Conservation (phyloP, 2,113 vertebrate species). For the Arenaria interpres region DNA sequence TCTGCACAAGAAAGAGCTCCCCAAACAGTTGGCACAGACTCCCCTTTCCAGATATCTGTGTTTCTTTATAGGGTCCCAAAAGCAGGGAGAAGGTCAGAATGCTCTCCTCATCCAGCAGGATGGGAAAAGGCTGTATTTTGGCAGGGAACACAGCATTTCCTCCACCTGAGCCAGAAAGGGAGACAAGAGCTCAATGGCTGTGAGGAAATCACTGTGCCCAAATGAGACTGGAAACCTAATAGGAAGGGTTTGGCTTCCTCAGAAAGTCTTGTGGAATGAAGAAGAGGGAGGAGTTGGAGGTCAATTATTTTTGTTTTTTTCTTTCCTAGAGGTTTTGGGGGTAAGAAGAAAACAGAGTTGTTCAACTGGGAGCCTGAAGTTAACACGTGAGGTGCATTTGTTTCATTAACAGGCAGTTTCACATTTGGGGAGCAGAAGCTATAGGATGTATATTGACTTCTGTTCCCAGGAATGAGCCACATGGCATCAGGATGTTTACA, state of each 20-base stretch:
- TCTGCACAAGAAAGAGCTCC: neutral
- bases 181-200: neutral
- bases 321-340: neutral
- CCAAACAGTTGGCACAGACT: neutral
- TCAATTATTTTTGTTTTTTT: no score
- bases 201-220: accelerated
- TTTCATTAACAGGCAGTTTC: neutral
- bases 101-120: neutral
- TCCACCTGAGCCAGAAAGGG: neutral
- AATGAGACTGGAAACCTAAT: neutral
- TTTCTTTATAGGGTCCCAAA: neutral
- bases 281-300: neutral
- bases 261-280: neutral
- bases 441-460: neutral
- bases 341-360: neutral
- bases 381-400: neutral
- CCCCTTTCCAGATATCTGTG: neutral
- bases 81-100: neutral
- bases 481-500: accelerated
- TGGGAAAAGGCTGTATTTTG: neutral
- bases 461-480: neutral
- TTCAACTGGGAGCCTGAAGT: neutral
- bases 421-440: neutral
- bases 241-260: neutral
- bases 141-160: neutral